These are phyloP conservation scores for Dromaius novaehollandiae DNA, from an alignment of 2,113 vertebrate species.

Conservation along the genomic window DNA sequence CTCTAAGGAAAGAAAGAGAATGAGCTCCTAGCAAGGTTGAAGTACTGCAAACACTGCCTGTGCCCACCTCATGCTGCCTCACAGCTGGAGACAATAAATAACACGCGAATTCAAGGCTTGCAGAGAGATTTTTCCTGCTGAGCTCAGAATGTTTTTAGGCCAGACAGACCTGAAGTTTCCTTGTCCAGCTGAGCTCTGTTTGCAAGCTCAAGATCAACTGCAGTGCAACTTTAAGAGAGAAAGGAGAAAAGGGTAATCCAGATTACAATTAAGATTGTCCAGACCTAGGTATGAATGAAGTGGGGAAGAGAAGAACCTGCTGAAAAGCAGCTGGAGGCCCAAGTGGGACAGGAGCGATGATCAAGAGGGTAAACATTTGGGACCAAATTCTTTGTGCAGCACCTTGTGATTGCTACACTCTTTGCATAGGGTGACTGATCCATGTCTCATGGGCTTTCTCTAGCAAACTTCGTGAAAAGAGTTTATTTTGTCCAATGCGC, in stretches of 20 bases:
- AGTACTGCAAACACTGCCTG: too few relatives aligned
- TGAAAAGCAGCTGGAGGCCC: background rate
- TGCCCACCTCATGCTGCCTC: too few relatives aligned
- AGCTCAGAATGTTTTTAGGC: too few relatives aligned
- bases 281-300: background rate
- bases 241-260: too few relatives aligned
- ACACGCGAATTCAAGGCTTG: background rate
- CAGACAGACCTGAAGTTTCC: too few relatives aligned
- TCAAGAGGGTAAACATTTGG: background rate
- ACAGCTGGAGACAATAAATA: background rate
- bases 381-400: background rate
- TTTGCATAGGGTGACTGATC: background rate
- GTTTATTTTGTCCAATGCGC: background rate
- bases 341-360: background rate
- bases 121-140: too few relatives aligned
- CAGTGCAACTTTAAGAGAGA: too few relatives aligned
- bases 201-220: too few relatives aligned
- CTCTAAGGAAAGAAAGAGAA: background rate
- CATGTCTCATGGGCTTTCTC: background rate
- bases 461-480: background rate
- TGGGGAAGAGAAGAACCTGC: background rate
- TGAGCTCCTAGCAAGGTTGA: background rate
- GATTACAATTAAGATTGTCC: too few relatives aligned
- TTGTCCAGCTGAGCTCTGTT: too few relatives aligned
- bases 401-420: background rate